Percentiles rank a stretch among this genome's conserved stretches.
phyloP scores from a whole-genome alignment of 2,113 vertebrate genomes.

The Panthera tigris region DNA sequence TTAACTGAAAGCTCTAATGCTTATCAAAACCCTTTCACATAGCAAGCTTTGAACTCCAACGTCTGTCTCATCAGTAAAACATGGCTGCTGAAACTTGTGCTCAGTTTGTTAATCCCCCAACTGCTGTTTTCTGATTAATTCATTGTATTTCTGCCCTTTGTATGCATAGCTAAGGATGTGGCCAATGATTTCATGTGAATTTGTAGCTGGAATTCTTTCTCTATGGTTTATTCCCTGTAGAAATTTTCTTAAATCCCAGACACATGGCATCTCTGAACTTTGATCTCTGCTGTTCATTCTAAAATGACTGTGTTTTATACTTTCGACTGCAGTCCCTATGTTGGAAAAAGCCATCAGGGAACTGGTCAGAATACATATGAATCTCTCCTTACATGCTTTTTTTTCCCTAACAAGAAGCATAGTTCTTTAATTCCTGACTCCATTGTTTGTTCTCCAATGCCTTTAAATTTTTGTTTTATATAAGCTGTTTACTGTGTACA shows the following conservation, averaged over 20 bases:
- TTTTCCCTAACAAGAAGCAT: neutral
- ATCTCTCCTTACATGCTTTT: neutral
- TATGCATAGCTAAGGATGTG: neutral
- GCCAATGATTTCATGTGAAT: neutral
- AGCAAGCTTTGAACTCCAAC: neutral
- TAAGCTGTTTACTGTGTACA: neutral
- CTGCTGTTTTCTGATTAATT: neutral
- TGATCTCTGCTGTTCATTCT: neutral
- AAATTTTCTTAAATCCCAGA: neutral
- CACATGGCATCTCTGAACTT: neutral
- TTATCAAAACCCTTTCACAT: neutral
- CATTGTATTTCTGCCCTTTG: neutral
- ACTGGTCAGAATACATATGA: neutral
- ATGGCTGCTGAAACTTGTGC: neutral
- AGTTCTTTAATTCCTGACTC: neutral
- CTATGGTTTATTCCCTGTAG: neutral
- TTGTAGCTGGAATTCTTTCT: neutral
- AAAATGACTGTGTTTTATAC: neutral
- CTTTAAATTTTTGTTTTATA: neutral
- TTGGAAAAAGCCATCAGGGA: neutral
- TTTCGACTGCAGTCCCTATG: neutral
- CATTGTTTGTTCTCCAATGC: neutral
- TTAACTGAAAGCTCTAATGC: neutral
- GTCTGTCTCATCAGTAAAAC: neutral
- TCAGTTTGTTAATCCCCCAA: neutral